Percentiles rank a stretch among this genome's conserved stretches.
Conservation (phyloP, 2,113 vertebrate genomes). For the Hystrix brachyura region DNA sequence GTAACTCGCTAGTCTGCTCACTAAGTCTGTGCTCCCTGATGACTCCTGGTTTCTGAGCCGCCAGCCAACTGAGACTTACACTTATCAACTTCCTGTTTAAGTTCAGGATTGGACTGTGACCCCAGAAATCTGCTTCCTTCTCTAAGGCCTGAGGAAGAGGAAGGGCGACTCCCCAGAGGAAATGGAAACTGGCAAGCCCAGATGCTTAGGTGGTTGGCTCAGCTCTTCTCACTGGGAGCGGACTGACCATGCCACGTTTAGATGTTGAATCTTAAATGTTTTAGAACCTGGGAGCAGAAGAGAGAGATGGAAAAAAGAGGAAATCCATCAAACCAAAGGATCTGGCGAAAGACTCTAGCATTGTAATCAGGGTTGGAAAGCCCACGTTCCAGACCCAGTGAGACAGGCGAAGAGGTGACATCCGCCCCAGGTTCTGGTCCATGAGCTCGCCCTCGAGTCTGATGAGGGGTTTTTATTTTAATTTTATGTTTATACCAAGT, state of each 20-base stretch:
- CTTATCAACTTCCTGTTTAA: constrained; percentile 43
- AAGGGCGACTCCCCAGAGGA: not conserved
- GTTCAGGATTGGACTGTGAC: not conserved
- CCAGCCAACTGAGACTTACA: not conserved
- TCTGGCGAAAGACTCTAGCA: not conserved
- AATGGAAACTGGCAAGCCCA: not conserved
- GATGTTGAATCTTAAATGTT: not conserved
- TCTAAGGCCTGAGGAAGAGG: not conserved
- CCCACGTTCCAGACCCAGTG: not conserved
- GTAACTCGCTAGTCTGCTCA: not conserved
- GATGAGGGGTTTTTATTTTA: not conserved
- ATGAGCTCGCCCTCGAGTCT: accelerated
- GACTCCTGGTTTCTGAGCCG: not conserved
- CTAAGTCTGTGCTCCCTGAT: not conserved
- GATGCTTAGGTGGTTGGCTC: not conserved
- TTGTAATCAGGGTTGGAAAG: not conserved
- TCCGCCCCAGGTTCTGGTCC: not conserved
- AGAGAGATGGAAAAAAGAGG: not conserved
- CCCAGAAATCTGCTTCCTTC: not conserved
- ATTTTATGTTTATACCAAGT: constrained; percentile 5
- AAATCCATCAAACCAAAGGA: not conserved
- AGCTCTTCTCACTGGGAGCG: not conserved
- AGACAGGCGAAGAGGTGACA: not conserved
- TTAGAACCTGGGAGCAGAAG: not conserved
- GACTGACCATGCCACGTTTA: not conserved